phyloP scores from a whole-genome alignment of 1,140 invertebrate genomes.

The Zaprionus davidi region DNA sequence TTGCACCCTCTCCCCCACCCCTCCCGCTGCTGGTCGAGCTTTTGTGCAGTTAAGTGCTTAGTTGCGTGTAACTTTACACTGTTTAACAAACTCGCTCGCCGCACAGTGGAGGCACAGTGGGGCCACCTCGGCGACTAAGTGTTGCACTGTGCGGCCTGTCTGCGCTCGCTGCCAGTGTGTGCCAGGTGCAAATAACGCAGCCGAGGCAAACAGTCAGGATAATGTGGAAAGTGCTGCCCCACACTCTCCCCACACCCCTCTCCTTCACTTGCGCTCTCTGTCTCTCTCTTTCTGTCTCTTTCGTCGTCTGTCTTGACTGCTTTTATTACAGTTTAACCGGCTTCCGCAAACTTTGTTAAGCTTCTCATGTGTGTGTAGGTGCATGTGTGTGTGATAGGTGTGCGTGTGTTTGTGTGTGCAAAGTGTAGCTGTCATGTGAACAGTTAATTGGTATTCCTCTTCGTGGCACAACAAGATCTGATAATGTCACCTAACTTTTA shows the following conservation, averaged over 20 bases:
- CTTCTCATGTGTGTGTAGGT: constrained; percentile 2
- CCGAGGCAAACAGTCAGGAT: constrained; percentile 36
- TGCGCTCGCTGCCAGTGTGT: constrained; percentile 35
- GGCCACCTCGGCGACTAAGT: constrained; percentile 39
- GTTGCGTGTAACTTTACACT: constrained; percentile 81
- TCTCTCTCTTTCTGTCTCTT: neutral
- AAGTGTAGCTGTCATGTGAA: constrained; percentile 17
- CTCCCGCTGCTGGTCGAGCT: constrained; percentile 37
- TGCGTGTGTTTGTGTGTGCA: constrained; percentile 16
- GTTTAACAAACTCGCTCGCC: constrained; percentile 74
- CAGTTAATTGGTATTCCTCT: constrained; percentile 72
- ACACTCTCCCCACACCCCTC: neutral
- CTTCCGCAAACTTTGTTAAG: constrained; percentile 34
- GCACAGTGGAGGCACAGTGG: constrained; percentile 33
- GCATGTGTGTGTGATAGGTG: constrained; percentile 12
- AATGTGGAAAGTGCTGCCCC: constrained; percentile 31
- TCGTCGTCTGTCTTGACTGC: constrained; percentile 17
- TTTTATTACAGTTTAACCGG: constrained; percentile 50
- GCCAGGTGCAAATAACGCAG: constrained; percentile 58
- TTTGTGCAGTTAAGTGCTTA: constrained; percentile 82
- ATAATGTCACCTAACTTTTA: constrained; percentile 13
- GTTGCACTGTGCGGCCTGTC: constrained; percentile 29
- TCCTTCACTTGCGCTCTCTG: neutral
- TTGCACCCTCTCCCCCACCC: neutral
- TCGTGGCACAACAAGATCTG: constrained; percentile 18